phyloP scores from a whole-genome alignment of 2,888 invertebrate genomes.

The Bedellia somnulentella region DNA sequence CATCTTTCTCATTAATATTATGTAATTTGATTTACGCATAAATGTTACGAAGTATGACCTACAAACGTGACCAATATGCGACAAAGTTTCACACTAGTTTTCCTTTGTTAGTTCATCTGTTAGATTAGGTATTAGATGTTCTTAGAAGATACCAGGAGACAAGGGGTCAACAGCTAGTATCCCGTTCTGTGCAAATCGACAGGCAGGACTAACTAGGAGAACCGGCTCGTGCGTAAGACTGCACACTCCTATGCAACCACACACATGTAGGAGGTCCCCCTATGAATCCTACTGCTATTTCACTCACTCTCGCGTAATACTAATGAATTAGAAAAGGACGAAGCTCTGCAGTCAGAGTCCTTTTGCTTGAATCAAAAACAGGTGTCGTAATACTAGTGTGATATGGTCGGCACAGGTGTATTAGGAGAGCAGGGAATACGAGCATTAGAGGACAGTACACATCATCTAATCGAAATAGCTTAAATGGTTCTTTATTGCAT shows the following conservation, averaged over 20 bases:
- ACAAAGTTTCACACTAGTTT: background rate
- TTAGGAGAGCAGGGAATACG: background rate
- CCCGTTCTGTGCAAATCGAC: conserved; percentile 28
- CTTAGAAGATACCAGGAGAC: conserved; percentile 55
- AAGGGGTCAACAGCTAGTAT: conserved; percentile 34
- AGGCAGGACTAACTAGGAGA: conserved; percentile 21
- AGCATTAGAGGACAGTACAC: background rate
- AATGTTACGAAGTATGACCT: background rate
- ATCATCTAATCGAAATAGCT: too few species aligned
- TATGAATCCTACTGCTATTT: conserved; percentile 37
- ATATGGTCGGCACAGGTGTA: conserved; percentile 2
- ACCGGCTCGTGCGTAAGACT: conserved; percentile 21
- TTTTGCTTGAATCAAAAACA: too few species aligned
- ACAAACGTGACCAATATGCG: background rate
- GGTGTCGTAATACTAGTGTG: conserved; percentile 2
- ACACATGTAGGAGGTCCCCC: conserved; percentile 23
- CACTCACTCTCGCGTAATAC: conserved; percentile 15
- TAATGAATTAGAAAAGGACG: conserved; percentile 18
- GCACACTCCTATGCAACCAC: conserved; percentile 14
- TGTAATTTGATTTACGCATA: background rate
- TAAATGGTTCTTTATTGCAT: too few species aligned
- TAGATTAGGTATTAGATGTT: conserved; percentile 48
- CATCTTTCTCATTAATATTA: background rate
- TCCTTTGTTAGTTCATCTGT: conserved; percentile 3
- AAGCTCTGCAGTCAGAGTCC: conserved; percentile 10